Evolutionary conservation across 2,888 invertebrate genomes (phyloP).

Genomic region (Incurvaria masculella): DNA sequence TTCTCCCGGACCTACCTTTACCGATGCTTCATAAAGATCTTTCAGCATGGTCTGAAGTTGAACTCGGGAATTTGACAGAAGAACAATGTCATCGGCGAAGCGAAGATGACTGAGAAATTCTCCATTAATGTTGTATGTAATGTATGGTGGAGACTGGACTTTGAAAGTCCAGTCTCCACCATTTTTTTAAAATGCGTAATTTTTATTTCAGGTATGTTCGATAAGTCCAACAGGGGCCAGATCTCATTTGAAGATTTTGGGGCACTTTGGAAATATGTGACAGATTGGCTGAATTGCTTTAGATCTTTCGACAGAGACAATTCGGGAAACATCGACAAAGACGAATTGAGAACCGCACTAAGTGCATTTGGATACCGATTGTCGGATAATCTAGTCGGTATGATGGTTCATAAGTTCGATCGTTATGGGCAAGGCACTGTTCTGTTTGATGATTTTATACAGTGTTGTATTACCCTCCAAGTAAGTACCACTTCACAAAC

Average conservation of each 20-base stretch:
- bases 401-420: slow-evolving; percentile 91
- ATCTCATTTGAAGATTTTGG: slow-evolving; percentile 96
- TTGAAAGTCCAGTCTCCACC: no score
- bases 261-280: slow-evolving; percentile 96
- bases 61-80: no score
- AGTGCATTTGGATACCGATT: slow-evolving; percentile 89
- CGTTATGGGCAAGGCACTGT: slow-evolving; percentile 86
- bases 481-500: slow-evolving; percentile 66
- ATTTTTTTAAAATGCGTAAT: no score
- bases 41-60: no score
- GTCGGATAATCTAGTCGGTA: slow-evolving; percentile 75
- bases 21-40: no score
- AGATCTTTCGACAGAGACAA: slow-evolving; percentile 90
- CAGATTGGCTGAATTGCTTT: slow-evolving; percentile 97
- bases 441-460: slow-evolving; percentile 97
- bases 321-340: slow-evolving; percentile 87
- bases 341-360: slow-evolving; percentile 88
- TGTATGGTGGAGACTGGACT: no score
- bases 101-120: no score
- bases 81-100: no score
- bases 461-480: slow-evolving; percentile 90
- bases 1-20: no score
- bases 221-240: slow-evolving; percentile 81
- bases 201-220: slow-evolving; percentile 86
- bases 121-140: no score